phyloP scores from a whole-genome alignment of 2,113 vertebrate species.

The Zapornia atra region DNA sequence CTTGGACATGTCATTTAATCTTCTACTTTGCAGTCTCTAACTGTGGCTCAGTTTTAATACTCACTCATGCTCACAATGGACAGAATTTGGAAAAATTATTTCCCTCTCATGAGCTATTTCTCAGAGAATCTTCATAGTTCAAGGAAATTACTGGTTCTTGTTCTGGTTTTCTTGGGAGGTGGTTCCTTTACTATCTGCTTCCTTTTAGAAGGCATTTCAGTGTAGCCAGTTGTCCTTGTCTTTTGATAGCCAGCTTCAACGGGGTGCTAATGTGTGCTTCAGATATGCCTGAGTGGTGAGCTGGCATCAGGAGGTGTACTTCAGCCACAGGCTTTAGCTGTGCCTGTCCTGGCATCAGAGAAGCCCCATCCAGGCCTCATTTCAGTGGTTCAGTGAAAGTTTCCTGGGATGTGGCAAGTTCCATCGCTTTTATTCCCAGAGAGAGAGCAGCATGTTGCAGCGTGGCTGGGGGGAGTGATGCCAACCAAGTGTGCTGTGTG shows the following conservation, averaged over 20 bases:
- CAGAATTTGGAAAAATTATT: rapidly evolving
- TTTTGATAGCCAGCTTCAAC: not conserved
- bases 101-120: not conserved
- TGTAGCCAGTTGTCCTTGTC: not conserved
- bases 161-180: not conserved
- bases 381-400: not conserved
- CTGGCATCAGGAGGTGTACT: not conserved
- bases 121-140: not conserved
- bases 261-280: rapidly evolving
- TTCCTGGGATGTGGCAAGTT: not conserved
- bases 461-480: not conserved
- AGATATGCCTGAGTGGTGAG: rapidly evolving
- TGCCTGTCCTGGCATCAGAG: not conserved
- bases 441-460: not conserved
- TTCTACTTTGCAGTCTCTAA: not conserved
- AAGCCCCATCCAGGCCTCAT: not conserved
- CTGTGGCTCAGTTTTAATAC: not conserved
- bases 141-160: not conserved
- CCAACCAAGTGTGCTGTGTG: not conserved
- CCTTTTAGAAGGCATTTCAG: not conserved
- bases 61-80: not conserved
- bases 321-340: not conserved
- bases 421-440: not conserved
- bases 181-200: not conserved
- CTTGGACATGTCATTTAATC: not conserved